Base-by-base conservation (phyloP, 1,140 invertebrate species). In the Bombus ignitus region DNA sequence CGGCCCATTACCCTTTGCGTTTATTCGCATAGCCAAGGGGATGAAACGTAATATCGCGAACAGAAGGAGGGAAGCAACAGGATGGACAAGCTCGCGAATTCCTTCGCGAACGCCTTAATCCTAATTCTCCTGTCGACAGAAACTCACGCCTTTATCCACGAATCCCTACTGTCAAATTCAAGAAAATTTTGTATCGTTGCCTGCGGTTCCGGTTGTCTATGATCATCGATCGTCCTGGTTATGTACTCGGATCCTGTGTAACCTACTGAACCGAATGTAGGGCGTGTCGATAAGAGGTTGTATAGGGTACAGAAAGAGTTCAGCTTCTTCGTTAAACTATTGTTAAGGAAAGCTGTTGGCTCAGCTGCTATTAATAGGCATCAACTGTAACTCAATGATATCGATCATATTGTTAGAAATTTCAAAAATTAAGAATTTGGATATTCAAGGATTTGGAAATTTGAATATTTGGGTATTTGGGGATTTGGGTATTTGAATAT, bases 41-140 rank as follows among this genome's bases (percentile, higher is more conserved):
- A 81, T 81, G 70, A 59, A 81, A 53, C 70, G 6, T 42, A 81
- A 73, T 73, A 62, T 62, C 37, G 39, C 42, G 32, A 25, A 35
- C 9, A 66, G 57, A 62, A 5, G 22, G 25, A 44, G 71, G 53
- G 32, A 66, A 73, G 81, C 57, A 75, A 75, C 71, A 82, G 81
- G 71, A 32, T 65, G 25, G 28, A 53, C 35, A 22, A n/a, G 35
- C 1, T 13, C 22, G 32, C 80, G 22, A 74, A 59, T 35, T 59
- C 70, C 28, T n/a, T n/a, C n/a, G n/a, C n/a, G n/a, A n/a, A 71
- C 6, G 22, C 3, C n/a, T 81, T 65, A n/a, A 74, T 37, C n/a
- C 39, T 42, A 32, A 32, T 22, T 39, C 22, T 42, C 5, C 28
- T 22, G 28, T 72, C 71, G 12, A 13, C 13, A 72, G 39, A 72